Base-by-base conservation (phyloP, 1,140 invertebrate species). In the Dinothrombium tinctorium region DNA sequence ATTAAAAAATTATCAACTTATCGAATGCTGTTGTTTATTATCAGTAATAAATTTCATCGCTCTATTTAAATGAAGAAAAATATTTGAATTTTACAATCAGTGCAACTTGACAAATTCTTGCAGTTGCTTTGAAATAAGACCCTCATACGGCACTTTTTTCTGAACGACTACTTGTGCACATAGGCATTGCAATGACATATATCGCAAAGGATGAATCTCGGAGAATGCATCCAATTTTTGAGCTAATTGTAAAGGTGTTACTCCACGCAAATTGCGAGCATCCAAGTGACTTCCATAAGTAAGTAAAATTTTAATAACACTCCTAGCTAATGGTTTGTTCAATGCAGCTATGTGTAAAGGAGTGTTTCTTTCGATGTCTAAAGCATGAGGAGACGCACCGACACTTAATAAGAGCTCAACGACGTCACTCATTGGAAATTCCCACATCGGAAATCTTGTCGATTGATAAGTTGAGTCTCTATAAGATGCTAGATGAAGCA, bases 281-380 rank as follows among this genome's bases (percentile, higher is more conserved):
- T 90, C 84, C 37, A 87, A 62, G 59, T 94, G 84, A 8, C 78
- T 78, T 21, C 81, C 82, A 49, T 69, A 63, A 3, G 71, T 60
- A 0, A 92, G 63, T 0, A 92, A 61, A 2, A 66, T 65, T 43
- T 65, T 63, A 0, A 77, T 68, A 11, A 86, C 62, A 12, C 67
- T 65, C 28, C 51, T 40, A 19, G 53, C 9, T n/a, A n/a, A n/a
- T 68, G 67, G 54, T 35, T 56, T 53, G 57, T 41, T 54, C 51
- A 48, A 62, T 23, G 72, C 74, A 2, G 71, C 68, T n/a, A 81
- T 57, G 52, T 86, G 81, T 9, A 87, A 61, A 1, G 78, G 71
- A 9, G 77, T 81, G 55, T 86, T 86, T 15, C 70, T 67, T 52
- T 86, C 79, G 22, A 50, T 31, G 44, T 64, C 60, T 6, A 53